Conservation (phyloP, 2,113 vertebrate species). For the Cololabis saira region DNA sequence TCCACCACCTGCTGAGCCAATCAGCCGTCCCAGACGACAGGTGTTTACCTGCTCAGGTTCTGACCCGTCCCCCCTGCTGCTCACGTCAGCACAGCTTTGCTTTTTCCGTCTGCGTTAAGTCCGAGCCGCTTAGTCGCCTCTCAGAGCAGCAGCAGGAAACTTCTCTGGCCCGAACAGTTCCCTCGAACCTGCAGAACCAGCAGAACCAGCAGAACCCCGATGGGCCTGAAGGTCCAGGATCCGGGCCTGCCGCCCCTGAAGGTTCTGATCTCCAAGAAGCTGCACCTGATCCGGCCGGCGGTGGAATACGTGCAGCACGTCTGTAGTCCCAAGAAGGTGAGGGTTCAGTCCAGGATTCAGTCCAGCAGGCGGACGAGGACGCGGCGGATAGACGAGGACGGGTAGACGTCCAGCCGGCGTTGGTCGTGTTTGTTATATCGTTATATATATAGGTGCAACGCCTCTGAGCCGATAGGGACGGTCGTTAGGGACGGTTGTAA, state of each 20-base stretch:
- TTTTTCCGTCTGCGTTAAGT: conserved; percentile 52
- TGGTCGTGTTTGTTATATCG: too few species aligned
- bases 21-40: conserved; percentile 15
- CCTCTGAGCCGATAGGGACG: too few species aligned
- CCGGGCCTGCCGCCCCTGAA: conserved; percentile 53
- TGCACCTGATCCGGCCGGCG: conserved; percentile 67
- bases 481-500: too few species aligned
- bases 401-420: too few species aligned
- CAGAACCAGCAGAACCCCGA: too few species aligned
- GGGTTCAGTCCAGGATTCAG: too few species aligned
- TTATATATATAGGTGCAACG: too few species aligned
- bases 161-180: too few species aligned
- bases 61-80: conserved; percentile 24
- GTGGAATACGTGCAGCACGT: conserved; percentile 67
- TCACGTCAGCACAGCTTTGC: conserved; percentile 60
- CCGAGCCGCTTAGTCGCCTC: conserved; percentile 30
- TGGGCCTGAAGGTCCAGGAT: conserved; percentile 71
- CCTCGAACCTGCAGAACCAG: too few species aligned
- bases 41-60: conserved; percentile 26
- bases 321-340: conserved; percentile 67
- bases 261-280: conserved; percentile 73
- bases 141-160: conserved; percentile 10
- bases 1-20: conserved; percentile 28
- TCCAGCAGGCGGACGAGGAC: too few species aligned
- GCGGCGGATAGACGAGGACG: too few species aligned